Conservation (phyloP, 2,797 vertebrate species). For the Schizopygopsis pylzovi region DNA sequence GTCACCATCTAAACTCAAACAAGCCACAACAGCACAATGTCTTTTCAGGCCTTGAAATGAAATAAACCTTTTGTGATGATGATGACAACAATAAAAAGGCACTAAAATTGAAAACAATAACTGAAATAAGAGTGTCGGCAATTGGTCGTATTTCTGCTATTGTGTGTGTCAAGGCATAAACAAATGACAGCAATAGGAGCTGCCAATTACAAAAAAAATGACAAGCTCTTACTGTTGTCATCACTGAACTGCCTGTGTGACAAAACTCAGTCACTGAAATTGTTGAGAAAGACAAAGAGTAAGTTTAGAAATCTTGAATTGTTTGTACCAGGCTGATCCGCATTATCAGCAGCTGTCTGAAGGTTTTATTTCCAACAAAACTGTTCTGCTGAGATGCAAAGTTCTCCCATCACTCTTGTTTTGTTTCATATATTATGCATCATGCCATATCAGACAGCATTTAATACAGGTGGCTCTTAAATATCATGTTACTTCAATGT, state of each 20-base stretch:
- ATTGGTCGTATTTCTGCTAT: not conserved
- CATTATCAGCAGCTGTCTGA: constrained; percentile 36
- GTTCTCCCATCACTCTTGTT: constrained; percentile 6
- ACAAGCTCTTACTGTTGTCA: constrained; percentile 29
- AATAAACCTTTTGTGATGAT: not conserved
- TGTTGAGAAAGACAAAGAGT: constrained; percentile 41
- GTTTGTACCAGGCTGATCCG: not conserved
- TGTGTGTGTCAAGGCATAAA: constrained; percentile 6
- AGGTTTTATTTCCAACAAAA: not conserved
- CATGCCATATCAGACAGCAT: not conserved
- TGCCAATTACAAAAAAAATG: constrained; percentile 29
- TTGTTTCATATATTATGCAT: constrained; percentile 36
- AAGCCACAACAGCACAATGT: not conserved
- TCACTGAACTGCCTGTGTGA: constrained; percentile 11
- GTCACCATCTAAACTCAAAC: not conserved
- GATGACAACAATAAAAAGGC: not conserved
- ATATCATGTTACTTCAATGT: not conserved
- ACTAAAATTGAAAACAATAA: not conserved
- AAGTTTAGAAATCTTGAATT: constrained; percentile 16
- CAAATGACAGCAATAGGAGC: constrained; percentile 22
- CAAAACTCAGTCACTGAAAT: constrained; percentile 27
- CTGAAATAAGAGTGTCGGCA: not conserved
- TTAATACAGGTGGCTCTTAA: not conserved
- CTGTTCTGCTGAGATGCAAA: constrained; percentile 15
- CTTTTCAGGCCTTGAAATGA: not conserved